phyloP scores from a whole-genome alignment of 2,888 invertebrate species.

The Podabrus alpinus region DNA sequence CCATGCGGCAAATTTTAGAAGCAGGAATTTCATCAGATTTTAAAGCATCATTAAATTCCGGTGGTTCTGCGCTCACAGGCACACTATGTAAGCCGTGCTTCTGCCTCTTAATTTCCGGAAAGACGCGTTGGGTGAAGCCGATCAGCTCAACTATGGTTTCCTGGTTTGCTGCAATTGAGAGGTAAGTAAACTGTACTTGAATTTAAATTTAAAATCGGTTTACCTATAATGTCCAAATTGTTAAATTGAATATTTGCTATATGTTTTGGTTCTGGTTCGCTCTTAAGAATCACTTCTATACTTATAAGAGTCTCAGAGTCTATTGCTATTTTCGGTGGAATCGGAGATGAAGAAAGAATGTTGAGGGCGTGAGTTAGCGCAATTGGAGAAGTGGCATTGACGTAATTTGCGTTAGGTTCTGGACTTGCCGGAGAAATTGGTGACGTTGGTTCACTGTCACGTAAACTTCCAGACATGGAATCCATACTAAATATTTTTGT shows the following conservation, averaged over 20 bases:
- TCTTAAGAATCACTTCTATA: constrained; percentile 79
- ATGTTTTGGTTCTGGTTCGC: constrained; percentile 57
- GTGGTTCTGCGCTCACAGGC: background rate
- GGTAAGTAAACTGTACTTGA: background rate
- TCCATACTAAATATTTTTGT: constrained; percentile 74
- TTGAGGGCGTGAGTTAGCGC: constrained; percentile 62
- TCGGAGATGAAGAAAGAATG: constrained; percentile 48
- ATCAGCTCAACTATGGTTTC: constrained; percentile 93
- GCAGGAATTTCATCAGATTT: background rate
- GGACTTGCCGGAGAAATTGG: constrained; percentile 83
- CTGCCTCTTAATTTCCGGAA: constrained; percentile 54
- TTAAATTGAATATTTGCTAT: constrained; percentile 91
- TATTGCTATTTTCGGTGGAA: constrained; percentile 31
- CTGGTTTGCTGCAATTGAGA: constrained; percentile 75
- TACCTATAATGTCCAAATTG: constrained; percentile 91
- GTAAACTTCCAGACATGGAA: constrained; percentile 88
- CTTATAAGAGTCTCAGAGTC: constrained; percentile 77
- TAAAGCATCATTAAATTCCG: background rate
- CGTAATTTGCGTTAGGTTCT: constrained; percentile 54
- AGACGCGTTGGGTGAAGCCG: constrained; percentile 81
- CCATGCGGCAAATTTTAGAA: constrained; percentile 67
- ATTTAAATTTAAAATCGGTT: constrained; percentile 39
- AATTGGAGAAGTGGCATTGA: constrained; percentile 58
- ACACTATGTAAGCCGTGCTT: constrained; percentile 33
- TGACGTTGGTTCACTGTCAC: constrained; percentile 90